These are phyloP conservation scores for Diabrotica virgifera DNA, from an alignment of 1,140 invertebrate genomes.

Conservation along the genomic window DNA sequence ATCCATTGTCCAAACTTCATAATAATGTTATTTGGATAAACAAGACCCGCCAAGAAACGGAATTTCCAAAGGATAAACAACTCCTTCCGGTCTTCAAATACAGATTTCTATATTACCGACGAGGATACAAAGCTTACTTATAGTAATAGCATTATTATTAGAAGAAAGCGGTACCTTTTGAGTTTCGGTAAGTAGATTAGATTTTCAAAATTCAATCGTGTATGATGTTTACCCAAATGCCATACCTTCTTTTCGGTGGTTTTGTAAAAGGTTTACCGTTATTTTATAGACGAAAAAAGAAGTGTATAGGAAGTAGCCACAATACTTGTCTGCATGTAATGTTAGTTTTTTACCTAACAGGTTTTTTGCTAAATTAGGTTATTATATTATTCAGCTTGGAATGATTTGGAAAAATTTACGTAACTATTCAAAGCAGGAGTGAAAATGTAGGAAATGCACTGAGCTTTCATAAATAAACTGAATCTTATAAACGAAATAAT, in stretches of 20 bases:
- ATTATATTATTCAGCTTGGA: no score
- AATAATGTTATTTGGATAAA: constrained; percentile 20
- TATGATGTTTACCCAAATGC: constrained; percentile 14
- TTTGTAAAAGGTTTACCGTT: neutral
- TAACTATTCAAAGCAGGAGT: no score
- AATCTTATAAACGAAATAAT: no score
- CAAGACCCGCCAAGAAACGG: constrained; percentile 7
- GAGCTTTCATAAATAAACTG: no score
- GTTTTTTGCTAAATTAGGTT: no score
- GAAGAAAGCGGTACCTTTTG: constrained; percentile 12
- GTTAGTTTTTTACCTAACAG: no score
- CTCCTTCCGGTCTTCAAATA: constrained; percentile 18
- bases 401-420: no score
- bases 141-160: constrained; percentile 16
- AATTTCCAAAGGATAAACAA: constrained; percentile 20
- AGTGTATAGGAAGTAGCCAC: no score
- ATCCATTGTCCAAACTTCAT: constrained; percentile 11
- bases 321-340: no score
- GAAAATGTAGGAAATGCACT: no score
- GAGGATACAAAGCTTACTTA: constrained; percentile 11
- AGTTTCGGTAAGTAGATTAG: constrained; percentile 13
- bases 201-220: constrained; percentile 11
- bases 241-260: neutral
- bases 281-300: no score
- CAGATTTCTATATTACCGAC: constrained; percentile 13